These are phyloP conservation scores for Dufourea novaeangliae DNA, from an alignment of 1,140 invertebrate genomes.

Conservation along the genomic window DNA sequence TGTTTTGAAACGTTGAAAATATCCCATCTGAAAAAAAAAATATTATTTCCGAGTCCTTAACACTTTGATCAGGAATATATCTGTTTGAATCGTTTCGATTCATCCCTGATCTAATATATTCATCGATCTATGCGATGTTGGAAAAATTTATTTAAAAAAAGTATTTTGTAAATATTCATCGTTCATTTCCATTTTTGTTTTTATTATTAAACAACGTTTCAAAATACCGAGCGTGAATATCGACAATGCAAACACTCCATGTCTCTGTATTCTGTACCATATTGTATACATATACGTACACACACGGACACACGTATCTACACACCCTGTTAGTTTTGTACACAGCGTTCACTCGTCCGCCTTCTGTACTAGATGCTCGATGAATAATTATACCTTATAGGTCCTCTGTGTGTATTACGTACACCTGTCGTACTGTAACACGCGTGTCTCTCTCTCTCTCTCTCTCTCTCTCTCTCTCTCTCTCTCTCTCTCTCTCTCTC, in stretches of 20 bases:
- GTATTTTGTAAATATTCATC: too few species aligned
- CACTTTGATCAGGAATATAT: too few species aligned
- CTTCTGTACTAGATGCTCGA: slow-evolving; percentile 47
- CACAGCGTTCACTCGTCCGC: slow-evolving; percentile 1
- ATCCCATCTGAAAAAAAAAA: too few species aligned
- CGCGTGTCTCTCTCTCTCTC: not conserved
- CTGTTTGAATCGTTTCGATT: not conserved
- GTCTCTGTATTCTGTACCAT: slow-evolving; percentile 42
- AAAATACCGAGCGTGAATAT: slow-evolving; percentile 27
- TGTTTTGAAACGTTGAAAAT: slow-evolving; percentile 29
- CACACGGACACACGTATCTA: too few species aligned
- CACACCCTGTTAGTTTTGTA: slow-evolving; percentile 37
- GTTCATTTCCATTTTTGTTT: too few species aligned
- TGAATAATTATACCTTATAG: slow-evolving; percentile 22
- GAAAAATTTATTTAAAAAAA: too few species aligned
- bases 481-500: not conserved
- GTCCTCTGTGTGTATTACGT: slow-evolving; percentile 1
- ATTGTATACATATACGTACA: slow-evolving; percentile 15
- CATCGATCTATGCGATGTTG: too few species aligned
- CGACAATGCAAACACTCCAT: not conserved
- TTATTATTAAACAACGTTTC: slow-evolving; percentile 18
- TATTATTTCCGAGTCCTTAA: too few species aligned
- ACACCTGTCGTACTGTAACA: not conserved
- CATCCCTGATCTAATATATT: too few species aligned
- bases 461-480: not conserved